These are phyloP conservation scores for Aphodius sticticus DNA, from an alignment of 2,888 invertebrate genomes.

Conservation along the genomic window DNA sequence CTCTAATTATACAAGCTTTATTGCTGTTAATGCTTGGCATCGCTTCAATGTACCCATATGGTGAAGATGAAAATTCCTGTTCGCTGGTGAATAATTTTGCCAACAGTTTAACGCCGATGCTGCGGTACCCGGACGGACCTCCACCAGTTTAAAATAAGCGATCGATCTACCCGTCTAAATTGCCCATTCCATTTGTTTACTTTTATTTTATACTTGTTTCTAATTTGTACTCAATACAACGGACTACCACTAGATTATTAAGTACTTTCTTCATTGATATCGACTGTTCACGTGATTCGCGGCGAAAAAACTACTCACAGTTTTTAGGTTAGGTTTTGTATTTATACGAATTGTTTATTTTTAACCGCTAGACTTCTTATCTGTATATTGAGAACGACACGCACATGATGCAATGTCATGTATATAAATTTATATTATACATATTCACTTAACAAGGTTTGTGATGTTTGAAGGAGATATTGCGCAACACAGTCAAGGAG, in stretches of 20 bases:
- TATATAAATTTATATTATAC: constrained; percentile 23
- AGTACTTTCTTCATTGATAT: constrained; percentile 6
- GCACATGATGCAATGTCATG: constrained; percentile 47
- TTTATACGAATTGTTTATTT: constrained; percentile 12
- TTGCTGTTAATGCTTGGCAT: constrained; percentile 92
- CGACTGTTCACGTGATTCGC: constrained; percentile 11
- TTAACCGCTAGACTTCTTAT: constrained; percentile 45
- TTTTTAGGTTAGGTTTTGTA: constrained; percentile 27
- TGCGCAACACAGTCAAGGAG: constrained; percentile 16
- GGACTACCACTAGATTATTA: constrained; percentile 22
- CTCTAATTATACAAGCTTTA: constrained; percentile 93
- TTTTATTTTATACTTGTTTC: constrained; percentile 23
- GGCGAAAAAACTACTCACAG: constrained; percentile 5
- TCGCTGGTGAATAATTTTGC: constrained; percentile 85
- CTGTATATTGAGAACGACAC: constrained; percentile 58
- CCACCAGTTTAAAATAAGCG: constrained; percentile 79
- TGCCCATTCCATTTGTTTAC: constrained; percentile 36
- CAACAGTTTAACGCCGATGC: constrained; percentile 85
- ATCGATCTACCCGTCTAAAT: background rate
- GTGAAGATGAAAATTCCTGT: constrained; percentile 86
- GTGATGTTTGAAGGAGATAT: constrained; percentile 35
- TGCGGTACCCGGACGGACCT: constrained; percentile 91
- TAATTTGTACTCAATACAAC: constrained; percentile 1
- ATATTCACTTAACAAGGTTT: constrained; percentile 31
- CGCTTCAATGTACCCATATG: constrained; percentile 89